Percentiles rank a stretch among this genome's conserved stretches.
These are phyloP conservation scores for Tethea ocularis DNA, from an alignment of 2,888 invertebrate genomes.

Conservation along the genomic window DNA sequence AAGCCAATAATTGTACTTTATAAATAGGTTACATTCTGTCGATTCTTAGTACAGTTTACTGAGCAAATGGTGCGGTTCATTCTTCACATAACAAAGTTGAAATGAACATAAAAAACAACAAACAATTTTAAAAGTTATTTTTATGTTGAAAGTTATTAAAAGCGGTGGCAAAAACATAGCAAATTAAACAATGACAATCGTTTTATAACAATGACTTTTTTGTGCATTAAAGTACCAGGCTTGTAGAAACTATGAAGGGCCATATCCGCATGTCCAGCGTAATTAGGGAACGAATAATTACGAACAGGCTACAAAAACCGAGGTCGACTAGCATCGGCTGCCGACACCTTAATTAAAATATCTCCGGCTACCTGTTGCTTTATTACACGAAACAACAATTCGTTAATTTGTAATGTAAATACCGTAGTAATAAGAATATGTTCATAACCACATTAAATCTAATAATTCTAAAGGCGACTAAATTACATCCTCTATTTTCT, in stretches of 20 bases:
- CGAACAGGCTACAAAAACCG: slow-evolving; percentile 28
- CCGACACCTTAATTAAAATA: slow-evolving; percentile 14
- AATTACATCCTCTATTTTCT: not conserved
- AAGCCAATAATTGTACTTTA: slow-evolving; percentile 10
- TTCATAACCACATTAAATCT: not conserved
- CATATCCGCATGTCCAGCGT: slow-evolving; percentile 19
- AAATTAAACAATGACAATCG: not conserved
- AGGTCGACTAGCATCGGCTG: slow-evolving; percentile 21
- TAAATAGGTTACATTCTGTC: not conserved
- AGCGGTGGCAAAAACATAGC: not conserved
- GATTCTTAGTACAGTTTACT: not conserved
- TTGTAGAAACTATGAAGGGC: slow-evolving; percentile 21
- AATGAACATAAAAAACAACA: not conserved
- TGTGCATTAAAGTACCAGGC: slow-evolving; percentile 32
- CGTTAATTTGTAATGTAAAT: not conserved
- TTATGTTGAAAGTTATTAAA: no score
- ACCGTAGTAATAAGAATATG: not conserved
- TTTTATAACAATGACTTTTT: slow-evolving; percentile 29
- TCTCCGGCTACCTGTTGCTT: slow-evolving; percentile 8
- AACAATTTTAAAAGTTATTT: no score
- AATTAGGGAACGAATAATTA: slow-evolving; percentile 19
- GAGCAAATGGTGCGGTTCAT: not conserved
- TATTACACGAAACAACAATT: slow-evolving; percentile 8
- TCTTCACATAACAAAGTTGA: not conserved
- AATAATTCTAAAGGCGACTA: not conserved